phyloP scores from a whole-genome alignment of 2,797 vertebrate species.

The Myoxocephalus aenaeus region DNA sequence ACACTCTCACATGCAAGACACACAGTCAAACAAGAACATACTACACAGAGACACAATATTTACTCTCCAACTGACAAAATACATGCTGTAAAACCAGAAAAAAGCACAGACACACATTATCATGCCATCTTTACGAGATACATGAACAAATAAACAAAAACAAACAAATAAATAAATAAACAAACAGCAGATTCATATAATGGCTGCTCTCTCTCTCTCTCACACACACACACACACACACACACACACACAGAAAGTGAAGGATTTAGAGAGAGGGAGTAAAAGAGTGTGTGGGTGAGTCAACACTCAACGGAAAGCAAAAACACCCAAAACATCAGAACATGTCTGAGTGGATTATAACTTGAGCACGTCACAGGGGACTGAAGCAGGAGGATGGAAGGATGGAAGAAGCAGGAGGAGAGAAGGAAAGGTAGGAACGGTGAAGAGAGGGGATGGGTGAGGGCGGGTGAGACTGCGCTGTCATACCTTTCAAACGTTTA shows the following conservation, averaged over 20 bases:
- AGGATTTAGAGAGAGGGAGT: conserved; percentile 55
- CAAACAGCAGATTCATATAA: conserved; percentile 67
- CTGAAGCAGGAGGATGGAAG: conserved; percentile 18
- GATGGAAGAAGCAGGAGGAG: not conserved
- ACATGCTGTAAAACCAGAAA: conserved; percentile 20
- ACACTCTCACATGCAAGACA: conserved; percentile 11
- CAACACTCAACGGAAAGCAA: conserved; percentile 57
- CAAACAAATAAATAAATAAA: conserved; percentile 55
- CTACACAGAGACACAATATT: conserved; percentile 25
- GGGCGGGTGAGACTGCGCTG: conserved; percentile 30
- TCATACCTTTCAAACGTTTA: conserved; percentile 55
- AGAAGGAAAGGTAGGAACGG: not conserved
- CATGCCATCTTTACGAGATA: conserved; percentile 31
- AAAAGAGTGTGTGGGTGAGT: conserved; percentile 62
- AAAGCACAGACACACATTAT: conserved; percentile 30
- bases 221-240: not conserved
- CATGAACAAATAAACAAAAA: conserved; percentile 43
- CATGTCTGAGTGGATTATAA: conserved; percentile 74
- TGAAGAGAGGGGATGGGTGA: conserved; percentile 13
- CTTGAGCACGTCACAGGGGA: conserved; percentile 58
- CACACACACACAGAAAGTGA: conserved; percentile 50
- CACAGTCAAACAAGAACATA: not conserved
- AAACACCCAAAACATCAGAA: conserved; percentile 55
- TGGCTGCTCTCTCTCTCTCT: conserved; percentile 36
- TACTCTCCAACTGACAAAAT: conserved; percentile 42